These are phyloP conservation scores for Ascidia mentula DNA, from an alignment of 23 tunicate species.

Conservation along the genomic window DNA sequence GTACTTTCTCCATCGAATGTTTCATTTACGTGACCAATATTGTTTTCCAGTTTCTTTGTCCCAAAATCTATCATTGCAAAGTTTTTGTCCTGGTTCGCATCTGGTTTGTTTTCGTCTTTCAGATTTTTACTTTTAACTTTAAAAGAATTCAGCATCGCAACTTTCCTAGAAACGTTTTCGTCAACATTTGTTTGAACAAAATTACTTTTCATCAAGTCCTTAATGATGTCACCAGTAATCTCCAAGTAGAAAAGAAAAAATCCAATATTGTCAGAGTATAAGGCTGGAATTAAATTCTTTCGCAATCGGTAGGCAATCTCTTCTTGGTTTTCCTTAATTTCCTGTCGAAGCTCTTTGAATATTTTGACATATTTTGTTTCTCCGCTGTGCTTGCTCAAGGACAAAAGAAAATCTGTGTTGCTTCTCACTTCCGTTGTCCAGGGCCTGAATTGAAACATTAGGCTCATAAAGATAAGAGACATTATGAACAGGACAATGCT, in stretches of 20 bases:
- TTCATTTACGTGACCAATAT: too few species aligned
- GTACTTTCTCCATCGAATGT: too few species aligned
- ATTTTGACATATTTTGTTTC: background rate
- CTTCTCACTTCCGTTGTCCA: background rate
- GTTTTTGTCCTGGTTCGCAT: too few species aligned
- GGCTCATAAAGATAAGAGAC: background rate
- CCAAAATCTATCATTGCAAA: too few species aligned
- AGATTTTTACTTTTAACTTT: too few species aligned
- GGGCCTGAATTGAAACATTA: background rate
- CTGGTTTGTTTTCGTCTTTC: too few species aligned
- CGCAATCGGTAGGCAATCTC: background rate
- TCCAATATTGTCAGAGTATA: background rate
- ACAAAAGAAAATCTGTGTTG: background rate
- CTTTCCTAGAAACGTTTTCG: too few species aligned
- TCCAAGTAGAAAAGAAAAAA: background rate
- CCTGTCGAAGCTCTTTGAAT: background rate
- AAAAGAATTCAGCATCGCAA: too few species aligned
- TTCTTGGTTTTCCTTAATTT: background rate
- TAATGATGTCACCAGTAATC: background rate
- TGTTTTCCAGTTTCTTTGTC: too few species aligned
- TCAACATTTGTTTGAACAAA: background rate
- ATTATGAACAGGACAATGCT: background rate
- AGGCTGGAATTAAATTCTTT: background rate
- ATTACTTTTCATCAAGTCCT: background rate
- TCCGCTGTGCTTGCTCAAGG: background rate